phyloP scores from a whole-genome alignment of 2,797 vertebrate species.

The Bryconaethiops microstoma region DNA sequence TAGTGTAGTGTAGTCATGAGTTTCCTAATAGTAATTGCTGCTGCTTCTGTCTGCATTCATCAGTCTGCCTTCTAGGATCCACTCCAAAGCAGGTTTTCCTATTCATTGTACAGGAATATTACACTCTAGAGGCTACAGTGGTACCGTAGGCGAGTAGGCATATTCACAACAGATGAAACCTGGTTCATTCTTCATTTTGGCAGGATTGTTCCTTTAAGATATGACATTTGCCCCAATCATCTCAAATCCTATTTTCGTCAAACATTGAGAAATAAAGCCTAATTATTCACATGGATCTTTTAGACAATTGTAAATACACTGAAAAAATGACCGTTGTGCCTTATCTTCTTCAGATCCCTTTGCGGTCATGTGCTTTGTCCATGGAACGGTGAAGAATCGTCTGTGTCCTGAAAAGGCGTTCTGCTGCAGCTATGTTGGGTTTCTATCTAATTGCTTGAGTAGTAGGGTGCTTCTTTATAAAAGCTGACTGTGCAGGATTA shows the following conservation, averaged over 20 bases:
- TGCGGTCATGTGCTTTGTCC: constrained; percentile 36
- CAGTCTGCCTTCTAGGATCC: too few species aligned
- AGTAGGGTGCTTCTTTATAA: constrained; percentile 33
- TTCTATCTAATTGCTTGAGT: constrained; percentile 37
- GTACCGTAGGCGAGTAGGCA: not conserved
- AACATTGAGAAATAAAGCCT: not conserved
- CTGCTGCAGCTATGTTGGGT: constrained; percentile 29
- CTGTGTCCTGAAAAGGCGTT: not conserved
- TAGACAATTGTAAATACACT: not conserved
- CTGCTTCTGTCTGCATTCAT: too few species aligned
- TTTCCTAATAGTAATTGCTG: too few species aligned
- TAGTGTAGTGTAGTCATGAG: too few species aligned
- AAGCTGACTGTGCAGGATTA: constrained; percentile 27
- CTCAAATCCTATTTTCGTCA: not conserved
- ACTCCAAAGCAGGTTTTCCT: not conserved
- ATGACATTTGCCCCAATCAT: not conserved
- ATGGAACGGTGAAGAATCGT: constrained; percentile 20
- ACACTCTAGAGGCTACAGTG: not conserved
- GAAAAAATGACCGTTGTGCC: not conserved
- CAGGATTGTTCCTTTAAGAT: not conserved
- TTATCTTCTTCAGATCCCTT: constrained; percentile 62
- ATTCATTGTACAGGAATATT: not conserved
- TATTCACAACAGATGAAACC: not conserved
- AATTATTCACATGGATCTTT: not conserved
- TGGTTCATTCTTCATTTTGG: not conserved